phyloP scores from a whole-genome alignment of 2,797 vertebrate genomes.

The Danio jaintianensis region DNA sequence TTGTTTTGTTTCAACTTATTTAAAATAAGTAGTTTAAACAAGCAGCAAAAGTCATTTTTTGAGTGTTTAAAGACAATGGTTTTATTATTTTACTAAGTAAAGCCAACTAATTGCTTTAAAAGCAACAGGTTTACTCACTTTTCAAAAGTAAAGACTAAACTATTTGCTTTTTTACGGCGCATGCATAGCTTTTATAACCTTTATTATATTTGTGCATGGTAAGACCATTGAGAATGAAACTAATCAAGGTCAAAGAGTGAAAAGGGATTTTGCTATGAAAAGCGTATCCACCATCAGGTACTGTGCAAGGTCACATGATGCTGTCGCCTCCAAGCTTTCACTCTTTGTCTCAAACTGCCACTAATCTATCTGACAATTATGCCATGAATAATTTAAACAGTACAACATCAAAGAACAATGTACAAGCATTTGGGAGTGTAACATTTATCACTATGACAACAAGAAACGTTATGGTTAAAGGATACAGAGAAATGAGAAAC shows the following conservation, averaged over 20 bases:
- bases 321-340: conserved; percentile 50
- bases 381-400: conserved; percentile 60
- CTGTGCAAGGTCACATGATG: conserved; percentile 4
- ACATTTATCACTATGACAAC: conserved; percentile 46
- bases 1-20: too few species aligned
- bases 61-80: too few species aligned
- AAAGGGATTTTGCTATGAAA: conserved; percentile 2
- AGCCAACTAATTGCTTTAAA: too few species aligned
- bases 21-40: too few species aligned
- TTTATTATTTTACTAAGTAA: too few species aligned
- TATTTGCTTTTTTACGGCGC: too few species aligned
- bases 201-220: neutral
- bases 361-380: conserved; percentile 51
- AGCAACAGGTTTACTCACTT: too few species aligned
- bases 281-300: conserved; percentile 16
- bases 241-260: neutral
- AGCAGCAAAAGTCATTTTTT: too few species aligned
- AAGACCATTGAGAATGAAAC: neutral
- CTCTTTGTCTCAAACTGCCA: conserved; percentile 51
- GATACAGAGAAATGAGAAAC: neutral
- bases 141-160: too few species aligned
- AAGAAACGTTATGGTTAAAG: conserved; percentile 14
- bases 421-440: conserved; percentile 42
- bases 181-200: neutral
- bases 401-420: conserved; percentile 54